Conservation (phyloP, 2,113 vertebrate genomes). For the Sturnira hondurensis region DNA sequence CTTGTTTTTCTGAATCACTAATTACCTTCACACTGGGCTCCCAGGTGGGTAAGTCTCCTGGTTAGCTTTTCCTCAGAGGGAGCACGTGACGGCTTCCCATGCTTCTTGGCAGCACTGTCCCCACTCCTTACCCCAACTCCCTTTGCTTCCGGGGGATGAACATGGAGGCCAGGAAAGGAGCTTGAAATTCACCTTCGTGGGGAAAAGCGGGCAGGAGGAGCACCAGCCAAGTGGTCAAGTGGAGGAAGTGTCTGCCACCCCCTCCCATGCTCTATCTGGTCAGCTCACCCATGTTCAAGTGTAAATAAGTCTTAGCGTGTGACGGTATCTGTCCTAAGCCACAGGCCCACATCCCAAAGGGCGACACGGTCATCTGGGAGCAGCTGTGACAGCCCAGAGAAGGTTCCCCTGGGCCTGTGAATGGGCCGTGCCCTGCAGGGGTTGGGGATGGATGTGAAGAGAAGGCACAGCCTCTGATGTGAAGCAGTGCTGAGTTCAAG, state of each 20-base stretch:
- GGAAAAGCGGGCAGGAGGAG: not conserved
- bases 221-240: not conserved
- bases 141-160: not conserved
- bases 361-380: not conserved
- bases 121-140: not conserved
- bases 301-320: not conserved
- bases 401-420: not conserved
- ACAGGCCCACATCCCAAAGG: not conserved
- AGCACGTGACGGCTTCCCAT: not conserved
- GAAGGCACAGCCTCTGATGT: not conserved
- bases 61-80: constrained; percentile 44
- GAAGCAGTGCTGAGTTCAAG: not conserved
- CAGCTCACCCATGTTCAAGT: not conserved
- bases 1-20: constrained; percentile 72
- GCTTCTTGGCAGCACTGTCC: not conserved
- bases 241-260: not conserved
- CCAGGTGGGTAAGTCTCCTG: constrained; percentile 49
- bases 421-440: not conserved
- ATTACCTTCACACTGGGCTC: constrained; percentile 41
- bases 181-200: not conserved
- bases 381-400: not conserved
- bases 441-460: not conserved
- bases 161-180: not conserved
- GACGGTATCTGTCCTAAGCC: not conserved
- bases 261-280: not conserved